Evolutionary conservation across 2,797 vertebrate genomes (phyloP), one percentile per base, ranked within the genome.

Genomic region (Xiphophorus birchmanni): DNA sequence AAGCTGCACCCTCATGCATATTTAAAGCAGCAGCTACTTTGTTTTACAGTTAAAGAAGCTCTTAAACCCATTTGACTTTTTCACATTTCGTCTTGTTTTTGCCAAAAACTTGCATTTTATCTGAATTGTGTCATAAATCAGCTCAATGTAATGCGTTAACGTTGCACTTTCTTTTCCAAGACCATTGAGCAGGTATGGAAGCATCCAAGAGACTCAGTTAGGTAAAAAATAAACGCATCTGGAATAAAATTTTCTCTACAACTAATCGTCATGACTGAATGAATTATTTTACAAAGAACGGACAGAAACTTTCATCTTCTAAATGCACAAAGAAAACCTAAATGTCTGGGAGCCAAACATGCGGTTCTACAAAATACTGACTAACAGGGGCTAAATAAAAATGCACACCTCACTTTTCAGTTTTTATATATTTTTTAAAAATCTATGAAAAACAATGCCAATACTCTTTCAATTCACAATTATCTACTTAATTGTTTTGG

Each of bases 1-100:
- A 67, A 67, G 63, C 10, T 63, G 63, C 63, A 21, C 73, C 81
- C 77, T 87, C 72, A 80, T 88, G 79, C 80, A 90, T 85, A 84
- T 88, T 84, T 75, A 82, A 83, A 86, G 69, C 11, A 0, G 35
- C 35, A 60, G 75, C 56, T 75, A 75, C 50, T 73, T 78, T 54
- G 69, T 76, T 65, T 65, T 65, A 65, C 63, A 37, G 7, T 65
- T 9, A 65, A 65, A 65, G 18, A 8, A 37, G 63, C 8, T 37
- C 63, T 37, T 37, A 21, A 21, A 40, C 35, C 35, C 18, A 40
- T 21, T 67, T 40, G 35, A 67, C 9, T 40, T 67, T 15, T 44
- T 13, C 4, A 6, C 11, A 40, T 71, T 44, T 71, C 1, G 4
- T n/a, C 67, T 26, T 13, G 23, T 15, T n/a, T 23, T 15, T 2